Conservation (phyloP, 2,797 vertebrate species). For the Myotis daubentonii region DNA sequence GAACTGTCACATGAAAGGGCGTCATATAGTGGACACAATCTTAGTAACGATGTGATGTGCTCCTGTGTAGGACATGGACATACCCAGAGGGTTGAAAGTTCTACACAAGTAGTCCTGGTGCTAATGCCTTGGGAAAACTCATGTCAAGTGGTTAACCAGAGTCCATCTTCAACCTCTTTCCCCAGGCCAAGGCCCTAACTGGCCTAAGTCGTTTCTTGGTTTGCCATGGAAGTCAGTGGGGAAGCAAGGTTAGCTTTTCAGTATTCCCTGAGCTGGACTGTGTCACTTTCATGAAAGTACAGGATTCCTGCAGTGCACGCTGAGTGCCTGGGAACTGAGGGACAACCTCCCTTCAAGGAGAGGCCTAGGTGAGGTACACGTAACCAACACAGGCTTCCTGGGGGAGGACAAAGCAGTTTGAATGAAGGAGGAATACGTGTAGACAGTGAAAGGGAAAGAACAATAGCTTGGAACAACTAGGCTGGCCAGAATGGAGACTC, state of each 20-base stretch:
- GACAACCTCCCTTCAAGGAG: background rate
- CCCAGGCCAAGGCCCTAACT: background rate
- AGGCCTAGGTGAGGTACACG: background rate
- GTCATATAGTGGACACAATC: background rate
- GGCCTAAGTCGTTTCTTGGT: background rate
- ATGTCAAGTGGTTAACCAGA: background rate
- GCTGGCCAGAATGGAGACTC: background rate
- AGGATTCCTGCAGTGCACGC: background rate
- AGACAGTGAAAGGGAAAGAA: background rate
- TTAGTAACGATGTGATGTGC: background rate
- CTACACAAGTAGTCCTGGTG: background rate
- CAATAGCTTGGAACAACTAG: background rate
- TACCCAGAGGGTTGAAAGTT: background rate
- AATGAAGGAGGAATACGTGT: background rate
- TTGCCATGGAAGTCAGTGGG: background rate
- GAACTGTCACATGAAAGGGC: background rate
- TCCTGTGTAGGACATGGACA: background rate
- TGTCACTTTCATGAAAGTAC: background rate
- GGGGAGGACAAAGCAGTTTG: background rate
- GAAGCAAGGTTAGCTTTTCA: background rate
- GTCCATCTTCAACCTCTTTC: background rate
- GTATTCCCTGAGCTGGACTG: background rate
- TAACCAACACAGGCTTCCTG: background rate
- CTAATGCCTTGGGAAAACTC: background rate
- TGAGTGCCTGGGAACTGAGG: background rate